Base-by-base conservation (phyloP, 2,113 vertebrate genomes). In the Actenoides hombroni region DNA sequence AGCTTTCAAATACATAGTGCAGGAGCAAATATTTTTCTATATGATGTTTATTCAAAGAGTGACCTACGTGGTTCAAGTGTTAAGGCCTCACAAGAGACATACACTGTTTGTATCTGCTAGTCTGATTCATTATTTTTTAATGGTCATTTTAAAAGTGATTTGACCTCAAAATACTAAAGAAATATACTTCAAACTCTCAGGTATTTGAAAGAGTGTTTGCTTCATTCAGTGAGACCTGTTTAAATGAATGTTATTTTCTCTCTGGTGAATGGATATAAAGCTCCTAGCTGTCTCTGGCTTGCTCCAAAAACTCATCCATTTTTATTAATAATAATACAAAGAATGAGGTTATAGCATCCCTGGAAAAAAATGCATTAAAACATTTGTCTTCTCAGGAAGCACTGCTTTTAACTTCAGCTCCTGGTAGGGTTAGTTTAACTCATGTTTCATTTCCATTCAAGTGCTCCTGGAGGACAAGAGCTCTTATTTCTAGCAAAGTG, bases 1-100 rank as follows among this genome's bases (percentile, higher is more conserved):
- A 65, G 28, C 63, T 86, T 49, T 75, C 25, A 70, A 86, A 57
- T 33, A 71, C 33, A 67, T 14, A 70, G 7, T 6, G 5, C 19
- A 49, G 29, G 17, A 84, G 25, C 10, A 86, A 56, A 25, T 57
- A 18, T 69, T 93, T 92, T 83, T 31, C 53, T 48, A 0, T 37
- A 12, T 61, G 40, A 15, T 31, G 5, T 76, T 84, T 79, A 60
- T 68, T 89, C 21, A 76, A 73, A 68, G 33, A 78, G 75, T 48
- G 2, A 28, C 6, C 4, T 73, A 20, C 9, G 33, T 0, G 0
- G 6, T 46, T 88, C 6, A 20, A 59, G 42, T 63, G 12, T 48
- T 88, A 68, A 64, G 39, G 2, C 25, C 51, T 63, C n/a, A 59
- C 5, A 33, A 74, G 40, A 90, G 28, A 44, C 2, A 18, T 16